A percentile compares a stretch with the other conserved stretches of the same genome.
phyloP scores from a whole-genome alignment of 2,797 vertebrate genomes.

The Oreochromis mossambicus region DNA sequence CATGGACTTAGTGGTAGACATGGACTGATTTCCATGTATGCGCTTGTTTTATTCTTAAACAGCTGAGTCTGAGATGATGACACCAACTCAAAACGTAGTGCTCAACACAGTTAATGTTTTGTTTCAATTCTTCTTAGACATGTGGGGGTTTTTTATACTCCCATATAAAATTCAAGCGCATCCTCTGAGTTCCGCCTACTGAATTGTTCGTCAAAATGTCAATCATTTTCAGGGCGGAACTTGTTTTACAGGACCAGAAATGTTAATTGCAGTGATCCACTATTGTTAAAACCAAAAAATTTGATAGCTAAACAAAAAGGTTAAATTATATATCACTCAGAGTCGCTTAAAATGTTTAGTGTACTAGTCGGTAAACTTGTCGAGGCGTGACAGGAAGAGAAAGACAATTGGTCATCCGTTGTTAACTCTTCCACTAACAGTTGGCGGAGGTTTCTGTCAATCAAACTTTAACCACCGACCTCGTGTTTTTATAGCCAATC shows the following conservation, averaged over 20 bases:
- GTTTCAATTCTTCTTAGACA: background rate
- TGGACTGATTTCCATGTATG: background rate
- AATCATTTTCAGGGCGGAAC: constrained; percentile 29
- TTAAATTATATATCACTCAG: background rate
- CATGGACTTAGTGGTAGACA: background rate
- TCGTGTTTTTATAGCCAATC: constrained; percentile 58
- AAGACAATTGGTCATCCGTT: constrained; percentile 53
- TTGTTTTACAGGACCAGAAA: background rate
- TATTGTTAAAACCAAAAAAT: background rate
- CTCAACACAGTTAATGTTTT: background rate
- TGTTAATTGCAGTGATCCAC: background rate
- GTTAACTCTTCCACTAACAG: background rate
- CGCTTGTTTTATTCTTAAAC: background rate
- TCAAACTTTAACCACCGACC: constrained; percentile 27
- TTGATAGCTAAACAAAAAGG: accelerated
- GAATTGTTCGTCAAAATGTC: constrained; percentile 34
- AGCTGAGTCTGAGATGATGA: background rate
- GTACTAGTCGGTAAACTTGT: background rate
- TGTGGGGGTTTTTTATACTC: background rate
- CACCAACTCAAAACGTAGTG: background rate
- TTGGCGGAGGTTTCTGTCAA: constrained; percentile 33
- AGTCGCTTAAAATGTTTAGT: background rate
- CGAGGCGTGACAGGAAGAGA: constrained; percentile 30
- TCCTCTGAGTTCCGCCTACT: background rate
- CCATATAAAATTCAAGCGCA: background rate